These are phyloP conservation scores for Rhaphigaster nebulosa DNA, from an alignment of 2,888 invertebrate species.

Conservation along the genomic window DNA sequence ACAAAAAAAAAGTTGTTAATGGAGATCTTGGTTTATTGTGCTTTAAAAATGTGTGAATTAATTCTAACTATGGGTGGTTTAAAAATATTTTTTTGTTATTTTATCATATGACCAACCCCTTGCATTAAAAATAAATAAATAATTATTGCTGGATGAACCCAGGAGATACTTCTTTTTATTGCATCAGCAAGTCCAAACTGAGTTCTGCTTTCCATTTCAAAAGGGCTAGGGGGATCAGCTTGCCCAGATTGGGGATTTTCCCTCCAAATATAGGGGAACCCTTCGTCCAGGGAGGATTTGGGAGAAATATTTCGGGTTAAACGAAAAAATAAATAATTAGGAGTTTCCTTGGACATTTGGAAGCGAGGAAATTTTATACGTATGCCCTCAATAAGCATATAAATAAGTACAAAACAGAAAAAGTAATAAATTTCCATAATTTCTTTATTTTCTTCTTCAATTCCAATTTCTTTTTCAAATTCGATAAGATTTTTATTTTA, in stretches of 20 bases:
- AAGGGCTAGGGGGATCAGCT: not conserved
- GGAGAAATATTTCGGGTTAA: not conserved
- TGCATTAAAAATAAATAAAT: not conserved
- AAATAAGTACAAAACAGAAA: too few species aligned
- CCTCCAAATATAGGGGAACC: not conserved
- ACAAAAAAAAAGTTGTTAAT: too few species aligned
- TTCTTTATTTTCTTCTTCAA: too few species aligned
- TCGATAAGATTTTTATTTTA: too few species aligned
- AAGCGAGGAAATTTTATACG: not conserved
- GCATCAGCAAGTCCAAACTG: constrained; percentile 26
- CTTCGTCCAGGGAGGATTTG: not conserved
- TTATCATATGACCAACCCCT: too few species aligned
- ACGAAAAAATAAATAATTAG: constrained; percentile 25
- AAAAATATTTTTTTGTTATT: too few species aligned
- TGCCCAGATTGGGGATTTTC: constrained; percentile 10
- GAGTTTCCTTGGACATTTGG: not conserved
- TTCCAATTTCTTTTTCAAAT: too few species aligned
- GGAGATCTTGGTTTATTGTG: too few species aligned
- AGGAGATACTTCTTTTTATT: constrained; percentile 1
- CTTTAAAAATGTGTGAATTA: too few species aligned
- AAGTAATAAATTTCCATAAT: too few species aligned
- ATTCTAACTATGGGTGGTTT: too few species aligned
- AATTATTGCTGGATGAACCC: not conserved
- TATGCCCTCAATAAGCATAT: too few species aligned
- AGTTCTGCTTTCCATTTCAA: constrained; percentile 35